Conservation (phyloP, 2,888 invertebrate genomes). For the Andrena praecox region DNA sequence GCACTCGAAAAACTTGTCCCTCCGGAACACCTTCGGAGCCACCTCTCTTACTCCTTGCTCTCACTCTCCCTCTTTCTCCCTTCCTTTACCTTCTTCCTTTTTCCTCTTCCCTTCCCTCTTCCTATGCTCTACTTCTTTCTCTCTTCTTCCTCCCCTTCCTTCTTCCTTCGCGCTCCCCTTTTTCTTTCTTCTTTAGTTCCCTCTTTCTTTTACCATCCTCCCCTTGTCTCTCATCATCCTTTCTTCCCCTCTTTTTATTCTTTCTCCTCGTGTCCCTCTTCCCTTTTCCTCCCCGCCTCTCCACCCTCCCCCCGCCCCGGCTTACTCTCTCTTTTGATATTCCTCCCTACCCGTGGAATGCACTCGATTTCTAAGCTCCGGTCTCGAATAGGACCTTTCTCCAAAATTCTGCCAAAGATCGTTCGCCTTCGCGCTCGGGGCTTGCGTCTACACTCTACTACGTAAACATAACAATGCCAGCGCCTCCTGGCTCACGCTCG, state of each 20-base stretch:
- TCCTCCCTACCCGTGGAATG: constrained; percentile 25
- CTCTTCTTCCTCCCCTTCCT: constrained; percentile 19
- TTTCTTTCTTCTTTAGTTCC: constrained; percentile 12
- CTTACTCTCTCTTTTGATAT: constrained; percentile 20
- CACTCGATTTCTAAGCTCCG: constrained; percentile 26
- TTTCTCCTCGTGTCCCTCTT: constrained; percentile 19
- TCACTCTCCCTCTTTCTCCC: constrained; percentile 18
- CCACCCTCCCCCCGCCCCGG: neutral
- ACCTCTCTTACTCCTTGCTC: constrained; percentile 50
- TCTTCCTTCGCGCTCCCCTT: constrained; percentile 21
- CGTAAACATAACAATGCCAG: no score
- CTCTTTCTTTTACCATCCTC: constrained; percentile 14
- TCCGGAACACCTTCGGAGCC: constrained; percentile 58
- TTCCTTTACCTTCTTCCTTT: constrained; percentile 7
- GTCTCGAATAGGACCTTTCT: neutral
- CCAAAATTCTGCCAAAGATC: neutral
- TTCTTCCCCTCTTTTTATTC: constrained; percentile 11
- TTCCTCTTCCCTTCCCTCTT: constrained; percentile 21
- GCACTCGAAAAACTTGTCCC: constrained; percentile 61
- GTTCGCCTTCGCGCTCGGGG: no score
- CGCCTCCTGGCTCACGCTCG: no score
- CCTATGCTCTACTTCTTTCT: neutral
- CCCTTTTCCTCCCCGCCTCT: constrained; percentile 12
- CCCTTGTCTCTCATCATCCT: neutral
- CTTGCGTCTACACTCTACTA: no score